Percentiles rank a stretch among this genome's conserved stretches.
These are phyloP conservation scores for Julus scandinavius DNA, from an alignment of 2,888 invertebrate genomes.

Conservation along the genomic window DNA sequence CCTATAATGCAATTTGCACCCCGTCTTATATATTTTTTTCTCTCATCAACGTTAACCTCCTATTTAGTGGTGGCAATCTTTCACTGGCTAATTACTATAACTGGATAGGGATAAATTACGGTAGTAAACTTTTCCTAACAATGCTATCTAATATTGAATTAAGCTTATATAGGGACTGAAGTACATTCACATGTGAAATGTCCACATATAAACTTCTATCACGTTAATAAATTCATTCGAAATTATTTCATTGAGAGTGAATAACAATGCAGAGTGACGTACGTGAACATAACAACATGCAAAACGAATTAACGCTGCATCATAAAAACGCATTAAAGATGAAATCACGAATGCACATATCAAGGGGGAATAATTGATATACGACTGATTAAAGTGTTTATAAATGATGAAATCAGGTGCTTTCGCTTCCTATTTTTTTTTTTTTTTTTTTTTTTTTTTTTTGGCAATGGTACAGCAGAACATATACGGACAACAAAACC, in stretches of 20 bases:
- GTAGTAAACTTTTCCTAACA: background rate
- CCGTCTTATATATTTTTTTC: background rate
- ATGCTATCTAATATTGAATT: background rate
- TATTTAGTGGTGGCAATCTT: background rate
- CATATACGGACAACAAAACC: background rate
- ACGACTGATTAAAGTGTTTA: constrained; percentile 34
- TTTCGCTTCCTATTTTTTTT: constrained; percentile 4
- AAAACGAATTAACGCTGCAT: constrained; percentile 35
- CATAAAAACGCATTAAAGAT: constrained; percentile 29
- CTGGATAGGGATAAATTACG: background rate
- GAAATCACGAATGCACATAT: constrained; percentile 23
- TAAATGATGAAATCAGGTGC: constrained; percentile 42
- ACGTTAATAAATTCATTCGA: constrained; percentile 7
- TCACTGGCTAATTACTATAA: background rate
- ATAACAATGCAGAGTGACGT: constrained; percentile 1
- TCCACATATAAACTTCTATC: constrained; percentile 9
- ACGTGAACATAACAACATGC: constrained; percentile 18
- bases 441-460: background rate
- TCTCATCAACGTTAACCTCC: background rate
- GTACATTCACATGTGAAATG: constrained; percentile 2
- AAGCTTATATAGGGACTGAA: background rate
- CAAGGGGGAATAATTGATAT: constrained; percentile 35
- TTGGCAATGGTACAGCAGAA: background rate
- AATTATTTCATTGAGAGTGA: constrained; percentile 11
- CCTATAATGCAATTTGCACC: background rate